Conservation (phyloP, 2,797 vertebrate species). For the Falco concolor region DNA sequence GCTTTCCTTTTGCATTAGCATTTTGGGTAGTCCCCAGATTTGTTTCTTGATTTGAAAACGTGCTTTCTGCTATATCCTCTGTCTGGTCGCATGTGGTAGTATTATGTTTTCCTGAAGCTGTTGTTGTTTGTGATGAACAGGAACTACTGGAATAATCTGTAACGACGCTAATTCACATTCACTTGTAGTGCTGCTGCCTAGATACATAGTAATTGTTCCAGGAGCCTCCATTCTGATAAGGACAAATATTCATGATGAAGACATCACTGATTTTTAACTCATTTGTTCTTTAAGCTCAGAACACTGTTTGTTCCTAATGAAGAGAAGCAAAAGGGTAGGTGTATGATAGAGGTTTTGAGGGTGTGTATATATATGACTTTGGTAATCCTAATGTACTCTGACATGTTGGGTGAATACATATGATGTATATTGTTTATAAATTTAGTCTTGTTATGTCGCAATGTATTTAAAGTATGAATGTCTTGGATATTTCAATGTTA, state of each 20-base stretch:
- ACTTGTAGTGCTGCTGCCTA: slow-evolving; percentile 11
- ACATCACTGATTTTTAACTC: background rate
- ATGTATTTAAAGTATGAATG: background rate
- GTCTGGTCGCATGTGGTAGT: background rate
- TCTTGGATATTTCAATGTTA: background rate
- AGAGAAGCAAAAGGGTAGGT: background rate
- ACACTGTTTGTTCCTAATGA: background rate
- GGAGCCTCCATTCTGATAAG: background rate
- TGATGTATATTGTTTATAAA: background rate
- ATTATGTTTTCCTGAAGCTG: background rate
- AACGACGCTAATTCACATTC: slow-evolving; percentile 29
- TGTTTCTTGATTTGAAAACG: background rate
- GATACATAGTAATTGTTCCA: slow-evolving; percentile 22
- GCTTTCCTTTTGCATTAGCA: background rate
- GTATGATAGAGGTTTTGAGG: background rate
- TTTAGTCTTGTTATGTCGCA: background rate
- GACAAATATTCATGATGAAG: background rate
- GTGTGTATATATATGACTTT: background rate
- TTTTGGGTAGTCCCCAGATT: background rate
- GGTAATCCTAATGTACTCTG: background rate
- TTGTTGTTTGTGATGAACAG: slow-evolving; percentile 25
- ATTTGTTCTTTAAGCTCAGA: background rate
- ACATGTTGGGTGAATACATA: background rate
- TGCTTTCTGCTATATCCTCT: background rate
- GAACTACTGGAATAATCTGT: slow-evolving; percentile 6